Evolutionary conservation across 2,797 vertebrate genomes (phyloP).

Genomic region (Leptoclinus maculatus): DNA sequence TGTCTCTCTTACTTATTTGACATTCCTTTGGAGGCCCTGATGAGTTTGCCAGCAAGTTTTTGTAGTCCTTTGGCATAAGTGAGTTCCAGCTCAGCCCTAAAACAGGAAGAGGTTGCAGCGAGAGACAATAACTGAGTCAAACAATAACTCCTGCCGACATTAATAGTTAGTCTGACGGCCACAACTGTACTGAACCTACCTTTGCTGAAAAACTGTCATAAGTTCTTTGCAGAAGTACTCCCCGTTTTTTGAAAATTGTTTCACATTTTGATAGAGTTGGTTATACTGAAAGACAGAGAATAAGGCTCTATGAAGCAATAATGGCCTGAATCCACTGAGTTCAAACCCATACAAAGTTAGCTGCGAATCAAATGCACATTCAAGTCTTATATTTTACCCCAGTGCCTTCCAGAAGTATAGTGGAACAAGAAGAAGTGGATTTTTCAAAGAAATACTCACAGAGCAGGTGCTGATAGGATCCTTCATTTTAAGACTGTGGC

Average conservation of each 20-base stretch:
- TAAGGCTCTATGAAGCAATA: neutral
- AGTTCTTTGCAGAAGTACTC: slow-evolving; percentile 92
- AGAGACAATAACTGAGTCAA: slow-evolving; percentile 37
- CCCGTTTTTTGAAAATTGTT: slow-evolving; percentile 89
- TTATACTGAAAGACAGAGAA: slow-evolving; percentile 85
- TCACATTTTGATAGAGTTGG: slow-evolving; percentile 89
- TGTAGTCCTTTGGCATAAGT: slow-evolving; percentile 89
- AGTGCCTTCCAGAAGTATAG: slow-evolving; percentile 8
- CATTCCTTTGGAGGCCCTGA: slow-evolving; percentile 85
- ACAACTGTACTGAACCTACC: slow-evolving; percentile 71
- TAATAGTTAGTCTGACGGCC: slow-evolving; percentile 6
- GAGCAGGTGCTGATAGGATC: slow-evolving; percentile 86
- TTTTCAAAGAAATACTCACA: slow-evolving; percentile 83
- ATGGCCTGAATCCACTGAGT: neutral
- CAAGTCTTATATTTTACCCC: neutral
- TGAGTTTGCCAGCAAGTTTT: slow-evolving; percentile 87
- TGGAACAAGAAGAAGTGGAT: neutral
- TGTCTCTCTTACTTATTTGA: slow-evolving; percentile 86
- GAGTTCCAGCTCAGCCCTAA: slow-evolving; percentile 88
- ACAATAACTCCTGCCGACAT: slow-evolving; percentile 57
- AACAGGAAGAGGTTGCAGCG: slow-evolving; percentile 34
- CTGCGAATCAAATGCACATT: neutral
- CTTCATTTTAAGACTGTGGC: slow-evolving; percentile 85
- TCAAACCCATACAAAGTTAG: neutral
- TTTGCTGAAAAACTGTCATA: slow-evolving; percentile 89